Conservation (phyloP, 2,888 invertebrate species). For the Ypsolopha sequella region DNA sequence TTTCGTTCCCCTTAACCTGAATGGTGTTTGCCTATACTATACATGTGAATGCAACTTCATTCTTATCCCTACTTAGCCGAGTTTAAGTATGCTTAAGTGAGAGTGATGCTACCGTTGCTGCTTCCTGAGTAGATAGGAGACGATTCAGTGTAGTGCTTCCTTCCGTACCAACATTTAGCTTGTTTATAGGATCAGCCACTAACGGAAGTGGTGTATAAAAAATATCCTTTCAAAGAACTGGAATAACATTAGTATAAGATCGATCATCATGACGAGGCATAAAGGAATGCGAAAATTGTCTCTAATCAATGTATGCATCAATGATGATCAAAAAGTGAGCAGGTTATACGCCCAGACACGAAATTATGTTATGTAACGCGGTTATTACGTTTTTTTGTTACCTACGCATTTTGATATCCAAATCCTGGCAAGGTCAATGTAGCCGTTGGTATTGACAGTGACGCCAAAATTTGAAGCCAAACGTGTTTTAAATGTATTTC, state of each 20-base stretch:
- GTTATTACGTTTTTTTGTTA: not conserved
- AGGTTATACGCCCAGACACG: not conserved
- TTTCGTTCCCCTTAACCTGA: not conserved
- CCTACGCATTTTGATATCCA: constrained; percentile 17
- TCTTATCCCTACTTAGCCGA: constrained; percentile 44
- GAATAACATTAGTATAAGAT: too few species aligned
- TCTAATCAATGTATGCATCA: too few species aligned
- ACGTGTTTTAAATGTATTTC: constrained; percentile 43
- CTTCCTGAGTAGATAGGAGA: constrained; percentile 57
- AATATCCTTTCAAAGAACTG: not conserved
- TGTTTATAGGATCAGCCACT: constrained; percentile 47
- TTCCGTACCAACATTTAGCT: constrained; percentile 39
- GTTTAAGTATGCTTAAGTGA: constrained; percentile 39
- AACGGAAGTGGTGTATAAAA: constrained; percentile 21
- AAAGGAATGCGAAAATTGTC: too few species aligned
- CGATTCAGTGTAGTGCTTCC: constrained; percentile 56
- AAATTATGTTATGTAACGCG: not conserved
- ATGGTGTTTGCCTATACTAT: constrained; percentile 5
- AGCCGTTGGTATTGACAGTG: constrained; percentile 38
- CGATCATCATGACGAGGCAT: too few species aligned
- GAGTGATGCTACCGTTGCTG: constrained; percentile 27
- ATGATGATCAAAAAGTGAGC: not conserved
- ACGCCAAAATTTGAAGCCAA: constrained; percentile 39
- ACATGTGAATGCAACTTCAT: constrained; percentile 27
- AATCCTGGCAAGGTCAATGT: constrained; percentile 47